Conservation (phyloP, 2,113 vertebrate genomes). For the Bubo bubo region DNA sequence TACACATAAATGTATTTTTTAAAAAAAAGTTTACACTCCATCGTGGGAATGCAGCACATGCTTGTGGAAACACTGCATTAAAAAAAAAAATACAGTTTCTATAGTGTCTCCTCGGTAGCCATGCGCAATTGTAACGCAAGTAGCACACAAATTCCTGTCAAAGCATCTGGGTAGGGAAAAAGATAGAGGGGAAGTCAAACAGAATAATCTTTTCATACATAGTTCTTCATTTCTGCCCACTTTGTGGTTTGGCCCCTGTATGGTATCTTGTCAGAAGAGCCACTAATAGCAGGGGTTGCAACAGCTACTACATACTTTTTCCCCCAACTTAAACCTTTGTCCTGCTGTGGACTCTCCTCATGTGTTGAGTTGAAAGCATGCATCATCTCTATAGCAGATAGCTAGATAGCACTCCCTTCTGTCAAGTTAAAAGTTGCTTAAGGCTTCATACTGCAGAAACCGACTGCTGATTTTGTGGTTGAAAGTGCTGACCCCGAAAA, state of each 20-base stretch:
- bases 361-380: background rate
- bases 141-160: conserved; percentile 7
- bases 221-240: background rate
- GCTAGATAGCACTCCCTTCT: background rate
- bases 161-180: background rate
- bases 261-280: background rate
- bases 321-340: background rate
- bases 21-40: background rate
- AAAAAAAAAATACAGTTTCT: background rate
- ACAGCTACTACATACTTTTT: background rate
- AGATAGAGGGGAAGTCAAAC: background rate
- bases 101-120: background rate
- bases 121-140: background rate
- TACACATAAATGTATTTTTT: background rate
- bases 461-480: background rate
- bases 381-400: background rate
- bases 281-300: background rate
- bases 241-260: conserved; percentile 4
- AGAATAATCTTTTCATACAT: background rate
- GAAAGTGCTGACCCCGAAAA: conserved; percentile 14
- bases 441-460: background rate
- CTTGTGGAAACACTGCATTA: background rate
- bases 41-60: background rate
- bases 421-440: background rate
- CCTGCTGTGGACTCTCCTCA: background rate